Conservation (phyloP, 2,113 vertebrate genomes). For the Glareola pratincola region DNA sequence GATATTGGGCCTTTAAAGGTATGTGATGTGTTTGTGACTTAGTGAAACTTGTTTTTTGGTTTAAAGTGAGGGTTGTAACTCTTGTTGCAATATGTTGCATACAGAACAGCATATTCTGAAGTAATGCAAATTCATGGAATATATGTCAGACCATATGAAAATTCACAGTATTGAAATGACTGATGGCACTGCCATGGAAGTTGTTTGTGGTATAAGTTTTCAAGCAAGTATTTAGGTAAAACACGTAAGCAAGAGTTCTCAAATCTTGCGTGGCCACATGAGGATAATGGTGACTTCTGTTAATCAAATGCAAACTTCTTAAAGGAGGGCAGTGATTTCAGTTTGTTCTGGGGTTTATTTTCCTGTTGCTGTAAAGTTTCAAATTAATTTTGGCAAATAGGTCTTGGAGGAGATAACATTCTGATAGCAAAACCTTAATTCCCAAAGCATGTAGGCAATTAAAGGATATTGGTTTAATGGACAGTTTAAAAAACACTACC, state of each 20-base stretch:
- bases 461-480: neutral
- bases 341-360: neutral
- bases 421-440: neutral
- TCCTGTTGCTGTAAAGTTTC: neutral
- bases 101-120: neutral
- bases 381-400: neutral
- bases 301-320: neutral
- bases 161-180: neutral
- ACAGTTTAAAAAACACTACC: neutral
- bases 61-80: neutral
- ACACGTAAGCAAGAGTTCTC: neutral
- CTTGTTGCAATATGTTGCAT: neutral
- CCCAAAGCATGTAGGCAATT: neutral
- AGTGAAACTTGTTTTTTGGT: neutral
- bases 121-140: neutral
- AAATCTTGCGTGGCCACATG: rapidly evolving
- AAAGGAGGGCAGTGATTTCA: neutral
- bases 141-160: neutral
- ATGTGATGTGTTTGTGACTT: neutral
- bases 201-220: neutral
- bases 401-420: neutral
- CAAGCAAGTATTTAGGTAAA: neutral
- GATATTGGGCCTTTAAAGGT: neutral
- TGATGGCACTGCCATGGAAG: neutral
- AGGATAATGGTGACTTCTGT: neutral